phyloP scores from a whole-genome alignment of 2,888 invertebrate species.

The Cerastoderma edule region DNA sequence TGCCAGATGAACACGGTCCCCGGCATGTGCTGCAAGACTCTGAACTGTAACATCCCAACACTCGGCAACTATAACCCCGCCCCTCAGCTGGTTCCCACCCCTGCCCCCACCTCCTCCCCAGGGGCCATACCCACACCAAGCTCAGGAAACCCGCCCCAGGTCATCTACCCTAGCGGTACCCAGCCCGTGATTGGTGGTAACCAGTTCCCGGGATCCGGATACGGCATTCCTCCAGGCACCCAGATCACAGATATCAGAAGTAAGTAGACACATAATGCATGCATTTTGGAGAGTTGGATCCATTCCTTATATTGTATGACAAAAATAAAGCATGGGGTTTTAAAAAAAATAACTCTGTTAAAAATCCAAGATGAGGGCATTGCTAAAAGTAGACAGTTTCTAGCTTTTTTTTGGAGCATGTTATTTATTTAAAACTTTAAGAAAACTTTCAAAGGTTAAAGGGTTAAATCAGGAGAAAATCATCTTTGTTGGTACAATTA shows the following conservation, averaged over 20 bases:
- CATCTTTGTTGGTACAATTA: too few species aligned
- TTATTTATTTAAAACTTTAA: too few species aligned
- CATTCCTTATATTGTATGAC: too few species aligned
- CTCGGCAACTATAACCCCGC: conserved; percentile 70
- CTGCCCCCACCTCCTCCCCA: conserved; percentile 65
- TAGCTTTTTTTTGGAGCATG: too few species aligned
- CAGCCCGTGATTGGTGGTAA: conserved; percentile 49
- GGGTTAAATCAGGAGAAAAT: too few species aligned
- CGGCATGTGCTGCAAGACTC: conserved; percentile 72
- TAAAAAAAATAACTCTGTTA: too few species aligned
- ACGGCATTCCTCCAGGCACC: conserved; percentile 57
- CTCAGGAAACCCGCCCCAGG: conserved; percentile 48
- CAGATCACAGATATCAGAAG: conserved; percentile 54
- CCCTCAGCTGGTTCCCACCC: conserved; percentile 68
- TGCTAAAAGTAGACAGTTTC: too few species aligned
- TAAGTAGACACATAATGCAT: too few species aligned
- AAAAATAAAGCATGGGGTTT: too few species aligned
- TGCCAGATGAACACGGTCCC: conserved; percentile 68
- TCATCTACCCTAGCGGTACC: conserved; percentile 52
- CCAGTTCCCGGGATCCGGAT: conserved; percentile 57
- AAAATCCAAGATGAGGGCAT: too few species aligned
- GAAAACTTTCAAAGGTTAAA: too few species aligned
- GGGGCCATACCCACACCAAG: conserved; percentile 55
- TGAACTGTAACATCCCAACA: conserved; percentile 70
- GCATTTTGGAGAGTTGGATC: background rate